phyloP scores from a whole-genome alignment of 1,140 invertebrate species.

The Zeugodacus cucurbitae region DNA sequence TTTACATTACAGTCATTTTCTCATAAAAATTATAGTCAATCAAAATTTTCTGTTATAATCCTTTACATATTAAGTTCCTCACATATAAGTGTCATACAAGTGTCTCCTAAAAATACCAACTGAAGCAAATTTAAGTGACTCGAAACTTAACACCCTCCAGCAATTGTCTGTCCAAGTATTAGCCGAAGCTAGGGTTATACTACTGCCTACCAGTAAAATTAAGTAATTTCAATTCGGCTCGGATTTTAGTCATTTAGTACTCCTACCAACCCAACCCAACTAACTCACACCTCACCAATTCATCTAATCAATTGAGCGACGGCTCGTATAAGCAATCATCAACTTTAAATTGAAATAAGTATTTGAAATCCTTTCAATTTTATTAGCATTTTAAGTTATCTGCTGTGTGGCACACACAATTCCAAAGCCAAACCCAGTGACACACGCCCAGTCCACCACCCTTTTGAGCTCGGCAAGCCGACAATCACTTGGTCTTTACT shows the following conservation, averaged over 20 bases:
- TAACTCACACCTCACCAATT: not conserved
- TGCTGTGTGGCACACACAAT: not conserved
- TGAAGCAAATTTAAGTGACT: not conserved
- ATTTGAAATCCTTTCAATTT: not conserved
- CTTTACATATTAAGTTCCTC: not conserved
- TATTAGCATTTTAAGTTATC: conserved; percentile 5
- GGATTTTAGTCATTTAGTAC: not conserved
- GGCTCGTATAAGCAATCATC: not conserved
- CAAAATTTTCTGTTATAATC: not conserved
- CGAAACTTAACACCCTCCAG: not conserved
- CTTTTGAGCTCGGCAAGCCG: not conserved
- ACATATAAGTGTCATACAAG: not conserved
- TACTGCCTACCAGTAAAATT: not conserved
- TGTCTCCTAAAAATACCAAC: too few species aligned
- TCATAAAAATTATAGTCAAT: too few species aligned
- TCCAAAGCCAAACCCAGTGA: not conserved
- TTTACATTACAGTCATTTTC: too few species aligned
- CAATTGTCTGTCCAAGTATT: not conserved
- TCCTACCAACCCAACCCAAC: not conserved
- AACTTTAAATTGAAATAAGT: not conserved
- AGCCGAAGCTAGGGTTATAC: not conserved
- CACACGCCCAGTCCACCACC: not conserved
- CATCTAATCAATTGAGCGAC: not conserved
- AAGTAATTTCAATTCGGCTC: not conserved
- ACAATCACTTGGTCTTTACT: not conserved